These are phyloP conservation scores for Tupaia tana DNA, from an alignment of 2,113 vertebrate genomes.

Conservation along the genomic window DNA sequence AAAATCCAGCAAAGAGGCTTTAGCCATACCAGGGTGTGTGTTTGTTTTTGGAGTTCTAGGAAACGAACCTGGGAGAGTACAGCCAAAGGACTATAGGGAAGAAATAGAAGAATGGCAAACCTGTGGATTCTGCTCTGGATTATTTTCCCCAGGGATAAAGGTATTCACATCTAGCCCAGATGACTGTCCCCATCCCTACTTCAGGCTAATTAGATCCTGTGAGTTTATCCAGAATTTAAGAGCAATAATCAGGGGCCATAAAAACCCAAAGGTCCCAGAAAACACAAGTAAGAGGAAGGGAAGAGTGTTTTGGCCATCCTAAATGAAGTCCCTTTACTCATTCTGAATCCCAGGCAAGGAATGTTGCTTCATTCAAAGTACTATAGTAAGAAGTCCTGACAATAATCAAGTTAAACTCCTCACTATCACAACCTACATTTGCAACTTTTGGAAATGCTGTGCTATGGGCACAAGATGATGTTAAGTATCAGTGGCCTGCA, in stretches of 20 bases:
- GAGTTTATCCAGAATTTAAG: constrained; percentile 42
- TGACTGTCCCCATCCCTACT: not conserved
- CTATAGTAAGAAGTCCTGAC: constrained; percentile 14
- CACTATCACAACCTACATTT: constrained; percentile 24
- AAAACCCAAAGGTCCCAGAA: not conserved
- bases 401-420: constrained; percentile 61
- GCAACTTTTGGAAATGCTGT: constrained; percentile 59
- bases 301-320: not conserved
- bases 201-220: constrained; percentile 18
- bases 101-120: not conserved
- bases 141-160: not conserved
- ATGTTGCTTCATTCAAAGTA: constrained; percentile 51
- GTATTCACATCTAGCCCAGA: constrained; percentile 20
- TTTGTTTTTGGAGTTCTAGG: constrained; percentile 43
- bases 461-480: constrained; percentile 35
- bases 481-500: constrained; percentile 49
- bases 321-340: not conserved
- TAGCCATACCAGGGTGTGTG: not conserved
- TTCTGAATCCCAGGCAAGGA: constrained; percentile 23
- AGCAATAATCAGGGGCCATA: not conserved
- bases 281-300: not conserved
- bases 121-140: constrained; percentile 8
- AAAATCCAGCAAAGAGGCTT: constrained; percentile 22
- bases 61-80: not conserved
- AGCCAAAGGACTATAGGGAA: not conserved